phyloP scores from a whole-genome alignment of 2,113 vertebrate species.

The Orthochromis indermauri region DNA sequence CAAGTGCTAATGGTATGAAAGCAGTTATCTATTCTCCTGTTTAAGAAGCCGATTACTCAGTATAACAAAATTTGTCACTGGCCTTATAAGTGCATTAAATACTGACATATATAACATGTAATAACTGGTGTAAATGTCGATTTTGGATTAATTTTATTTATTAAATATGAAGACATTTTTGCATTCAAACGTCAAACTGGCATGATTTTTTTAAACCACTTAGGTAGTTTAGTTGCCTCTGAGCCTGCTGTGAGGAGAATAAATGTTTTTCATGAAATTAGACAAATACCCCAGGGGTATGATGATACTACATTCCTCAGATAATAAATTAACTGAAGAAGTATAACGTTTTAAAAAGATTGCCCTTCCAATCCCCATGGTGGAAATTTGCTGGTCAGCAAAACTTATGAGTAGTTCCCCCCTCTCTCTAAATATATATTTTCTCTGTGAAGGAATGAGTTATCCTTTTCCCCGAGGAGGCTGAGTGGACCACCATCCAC shows the following conservation, averaged over 20 bases:
- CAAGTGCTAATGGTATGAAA: background rate
- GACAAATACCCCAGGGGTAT: background rate
- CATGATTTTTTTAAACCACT: background rate
- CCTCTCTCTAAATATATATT: background rate
- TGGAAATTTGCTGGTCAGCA: slow-evolving; percentile 3
- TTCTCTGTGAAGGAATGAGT: background rate
- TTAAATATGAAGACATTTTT: background rate
- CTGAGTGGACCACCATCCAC: background rate
- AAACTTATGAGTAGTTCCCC: background rate
- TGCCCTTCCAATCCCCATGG: background rate
- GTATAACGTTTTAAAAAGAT: background rate
- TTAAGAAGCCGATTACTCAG: background rate
- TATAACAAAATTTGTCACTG: background rate
- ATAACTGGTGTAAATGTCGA: background rate
- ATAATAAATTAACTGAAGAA: background rate
- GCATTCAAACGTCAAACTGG: background rate
- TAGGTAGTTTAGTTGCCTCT: background rate
- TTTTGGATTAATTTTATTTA: background rate
- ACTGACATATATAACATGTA: background rate
- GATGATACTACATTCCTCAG: background rate
- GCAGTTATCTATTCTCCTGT: background rate
- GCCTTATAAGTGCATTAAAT: background rate
- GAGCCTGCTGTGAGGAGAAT: background rate
- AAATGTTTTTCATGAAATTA: background rate
- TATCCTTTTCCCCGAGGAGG: background rate